phyloP scores from a whole-genome alignment of 30 jellyfish, hydroid and myxozoan species.

The Morbakka virulenta region DNA sequence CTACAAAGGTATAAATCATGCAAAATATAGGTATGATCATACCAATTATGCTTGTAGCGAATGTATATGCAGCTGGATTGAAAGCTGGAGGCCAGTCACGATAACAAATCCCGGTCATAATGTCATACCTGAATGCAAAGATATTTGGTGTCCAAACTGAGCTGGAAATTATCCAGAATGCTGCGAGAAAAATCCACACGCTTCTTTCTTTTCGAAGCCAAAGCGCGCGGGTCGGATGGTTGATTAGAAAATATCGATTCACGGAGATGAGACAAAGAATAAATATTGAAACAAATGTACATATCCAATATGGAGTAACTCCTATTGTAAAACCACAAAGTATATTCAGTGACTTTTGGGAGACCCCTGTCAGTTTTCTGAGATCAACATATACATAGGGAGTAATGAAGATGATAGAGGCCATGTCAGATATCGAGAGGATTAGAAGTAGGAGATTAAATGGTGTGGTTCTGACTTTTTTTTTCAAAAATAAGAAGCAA shows the following conservation, averaged over 20 bases:
- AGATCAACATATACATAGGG: background rate
- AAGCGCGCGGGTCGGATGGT: background rate
- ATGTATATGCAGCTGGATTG: conserved; percentile 9
- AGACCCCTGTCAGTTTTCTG: background rate
- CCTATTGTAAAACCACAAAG: background rate
- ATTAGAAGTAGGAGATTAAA: background rate
- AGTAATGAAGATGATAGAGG: background rate
- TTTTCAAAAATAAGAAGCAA: background rate
- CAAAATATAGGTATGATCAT: conserved; percentile 8
- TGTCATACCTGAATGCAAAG: conserved; percentile 29
- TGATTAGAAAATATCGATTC: background rate
- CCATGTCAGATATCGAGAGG: background rate
- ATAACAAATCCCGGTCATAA: conserved; percentile 18
- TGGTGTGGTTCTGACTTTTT: background rate
- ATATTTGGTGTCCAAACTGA: conserved; percentile 19
- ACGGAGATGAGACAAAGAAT: background rate
- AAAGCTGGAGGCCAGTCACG: conserved; percentile 43
- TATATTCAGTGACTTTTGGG: background rate
- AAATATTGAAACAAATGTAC: background rate
- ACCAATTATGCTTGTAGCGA: conserved; percentile 3
- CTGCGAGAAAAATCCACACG: background rate
- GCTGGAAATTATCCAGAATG: conserved; percentile 3
- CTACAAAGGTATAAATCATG: conserved; percentile 23
- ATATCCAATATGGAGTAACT: background rate
- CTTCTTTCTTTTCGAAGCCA: background rate